phyloP scores from a whole-genome alignment of 2,888 invertebrate species.

The Acronicta alni region DNA sequence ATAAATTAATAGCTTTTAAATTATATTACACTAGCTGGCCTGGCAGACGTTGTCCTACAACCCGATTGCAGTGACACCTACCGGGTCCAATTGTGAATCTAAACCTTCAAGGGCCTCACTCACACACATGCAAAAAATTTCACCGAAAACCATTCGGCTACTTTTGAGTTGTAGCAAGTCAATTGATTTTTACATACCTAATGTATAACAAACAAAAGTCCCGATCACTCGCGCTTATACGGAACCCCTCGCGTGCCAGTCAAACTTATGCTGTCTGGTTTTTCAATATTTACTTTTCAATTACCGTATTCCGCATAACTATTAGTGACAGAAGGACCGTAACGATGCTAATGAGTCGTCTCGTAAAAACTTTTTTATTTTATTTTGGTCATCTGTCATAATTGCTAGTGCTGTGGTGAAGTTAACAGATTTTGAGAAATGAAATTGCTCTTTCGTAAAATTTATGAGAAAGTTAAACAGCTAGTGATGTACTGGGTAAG shows the following conservation, averaged over 20 bases:
- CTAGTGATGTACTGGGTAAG: constrained; percentile 44
- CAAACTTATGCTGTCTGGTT: not conserved
- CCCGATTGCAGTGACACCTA: no score
- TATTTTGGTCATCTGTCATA: constrained; percentile 34
- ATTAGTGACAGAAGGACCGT: constrained; percentile 30
- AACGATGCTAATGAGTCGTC: constrained; percentile 49
- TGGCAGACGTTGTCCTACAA: no score
- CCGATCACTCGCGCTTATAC: not conserved
- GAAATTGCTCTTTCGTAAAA: constrained; percentile 37
- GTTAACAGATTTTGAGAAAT: constrained; percentile 42
- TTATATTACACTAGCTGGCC: no score
- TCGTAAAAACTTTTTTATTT: constrained; percentile 31
- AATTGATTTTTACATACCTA: no score
- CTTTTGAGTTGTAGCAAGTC: no score
- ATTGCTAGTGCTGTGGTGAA: constrained; percentile 29
- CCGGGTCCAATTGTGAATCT: no score
- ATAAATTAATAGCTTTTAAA: no score
- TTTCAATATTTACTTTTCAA: constrained; percentile 46
- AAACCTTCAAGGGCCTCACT: no score
- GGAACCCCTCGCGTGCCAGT: not conserved
- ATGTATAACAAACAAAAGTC: not conserved
- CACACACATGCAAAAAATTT: no score
- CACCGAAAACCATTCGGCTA: no score
- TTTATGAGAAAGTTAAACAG: constrained; percentile 49
- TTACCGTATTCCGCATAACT: constrained; percentile 34